Percentiles rank a stretch among this genome's conserved stretches.
Evolutionary conservation across 2,888 invertebrate genomes (phyloP).

Genomic region (Thymelicus acteon): DNA sequence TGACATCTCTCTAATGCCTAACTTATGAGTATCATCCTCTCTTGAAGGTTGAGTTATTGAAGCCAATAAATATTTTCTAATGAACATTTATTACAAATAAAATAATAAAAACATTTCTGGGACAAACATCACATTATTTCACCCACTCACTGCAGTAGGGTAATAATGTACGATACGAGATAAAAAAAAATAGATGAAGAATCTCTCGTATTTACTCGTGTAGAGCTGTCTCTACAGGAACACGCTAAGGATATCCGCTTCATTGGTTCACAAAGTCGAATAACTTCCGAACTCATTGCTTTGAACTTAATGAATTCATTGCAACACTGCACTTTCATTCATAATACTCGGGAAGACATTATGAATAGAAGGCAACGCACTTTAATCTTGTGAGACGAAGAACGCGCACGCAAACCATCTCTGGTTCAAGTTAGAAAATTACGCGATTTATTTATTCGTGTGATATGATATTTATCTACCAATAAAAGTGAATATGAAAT

Average conservation of each 20-base stretch:
- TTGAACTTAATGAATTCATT: slow-evolving; percentile 47
- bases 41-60: too few species aligned
- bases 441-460: slow-evolving; percentile 12
- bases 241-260: slow-evolving; percentile 42
- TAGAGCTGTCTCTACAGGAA: background rate
- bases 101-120: too few species aligned
- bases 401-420: slow-evolving; percentile 60
- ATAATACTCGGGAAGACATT: slow-evolving; percentile 50
- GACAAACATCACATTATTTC: too few species aligned
- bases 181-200: background rate
- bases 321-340: slow-evolving; percentile 69
- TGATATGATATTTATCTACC: too few species aligned
- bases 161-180: background rate
- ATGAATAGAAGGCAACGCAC: slow-evolving; percentile 72
- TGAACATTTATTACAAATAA: too few species aligned
- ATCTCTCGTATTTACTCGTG: background rate
- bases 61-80: too few species aligned
- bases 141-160: too few species aligned
- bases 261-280: slow-evolving; percentile 38
- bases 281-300: slow-evolving; percentile 46
- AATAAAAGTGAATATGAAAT: too few species aligned
- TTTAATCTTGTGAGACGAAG: slow-evolving; percentile 70
- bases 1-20: too few species aligned
- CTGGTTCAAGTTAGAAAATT: slow-evolving; percentile 31
- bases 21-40: too few species aligned